These are phyloP conservation scores for Sitta europaea DNA, from an alignment of 2,113 vertebrate species.

Conservation along the genomic window DNA sequence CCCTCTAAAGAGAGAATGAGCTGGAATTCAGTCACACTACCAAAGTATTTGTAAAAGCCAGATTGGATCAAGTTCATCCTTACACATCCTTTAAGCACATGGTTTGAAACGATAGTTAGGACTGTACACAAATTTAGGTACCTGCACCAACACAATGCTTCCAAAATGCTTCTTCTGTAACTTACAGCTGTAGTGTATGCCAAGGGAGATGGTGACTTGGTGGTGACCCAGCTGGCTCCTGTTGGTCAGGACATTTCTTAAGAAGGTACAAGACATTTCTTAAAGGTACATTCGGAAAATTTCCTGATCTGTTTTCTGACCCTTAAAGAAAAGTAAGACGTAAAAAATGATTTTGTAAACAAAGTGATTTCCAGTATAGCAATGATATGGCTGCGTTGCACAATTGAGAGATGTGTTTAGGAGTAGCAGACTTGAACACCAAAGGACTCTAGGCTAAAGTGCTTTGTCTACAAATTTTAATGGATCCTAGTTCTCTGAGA, in stretches of 20 bases:
- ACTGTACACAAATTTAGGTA: background rate
- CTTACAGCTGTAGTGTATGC: background rate
- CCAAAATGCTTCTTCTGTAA: background rate
- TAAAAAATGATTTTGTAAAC: background rate
- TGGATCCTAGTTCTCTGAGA: background rate
- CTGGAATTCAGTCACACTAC: background rate
- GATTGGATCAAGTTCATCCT: background rate
- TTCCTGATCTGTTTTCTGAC: conserved; percentile 25
- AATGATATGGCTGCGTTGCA: background rate
- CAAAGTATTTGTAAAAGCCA: background rate
- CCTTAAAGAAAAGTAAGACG: background rate
- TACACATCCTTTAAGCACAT: background rate
- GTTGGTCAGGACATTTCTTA: background rate
- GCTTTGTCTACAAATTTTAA: background rate
- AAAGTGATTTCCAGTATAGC: conserved; percentile 2
- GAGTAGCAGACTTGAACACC: background rate
- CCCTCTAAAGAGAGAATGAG: conserved; percentile 18
- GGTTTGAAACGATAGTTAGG: background rate
- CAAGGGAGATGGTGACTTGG: background rate
- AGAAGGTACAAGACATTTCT: background rate
- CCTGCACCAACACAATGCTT: background rate
- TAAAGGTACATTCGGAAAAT: background rate
- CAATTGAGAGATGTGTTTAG: background rate
- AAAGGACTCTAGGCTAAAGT: background rate
- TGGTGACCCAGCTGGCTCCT: background rate